Evolutionary conservation across 2,888 invertebrate species (phyloP).

Genomic region (Pollenia griseotomentosa): DNA sequence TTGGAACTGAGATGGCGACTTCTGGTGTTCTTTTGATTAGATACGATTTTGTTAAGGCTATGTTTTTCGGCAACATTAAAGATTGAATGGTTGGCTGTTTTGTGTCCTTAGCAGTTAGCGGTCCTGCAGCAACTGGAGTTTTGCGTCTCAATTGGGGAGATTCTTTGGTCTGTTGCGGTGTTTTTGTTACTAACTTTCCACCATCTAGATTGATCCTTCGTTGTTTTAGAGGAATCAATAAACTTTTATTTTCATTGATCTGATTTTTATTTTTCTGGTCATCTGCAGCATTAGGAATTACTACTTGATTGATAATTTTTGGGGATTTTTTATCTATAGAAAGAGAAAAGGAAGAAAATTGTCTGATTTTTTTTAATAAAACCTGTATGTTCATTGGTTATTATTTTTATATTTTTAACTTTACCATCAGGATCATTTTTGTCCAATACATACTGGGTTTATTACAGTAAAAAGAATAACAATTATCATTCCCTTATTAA

Average conservation of each 20-base stretch:
- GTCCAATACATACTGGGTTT: too few species aligned
- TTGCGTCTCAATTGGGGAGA: slow-evolving; percentile 65
- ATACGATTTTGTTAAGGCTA: not conserved
- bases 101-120: slow-evolving; percentile 2
- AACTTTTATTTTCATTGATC: slow-evolving; percentile 21
- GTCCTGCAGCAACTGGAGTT: slow-evolving; percentile 34
- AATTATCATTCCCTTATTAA: too few species aligned
- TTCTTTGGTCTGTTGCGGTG: not conserved
- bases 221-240: slow-evolving; percentile 66
- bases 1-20: not conserved
- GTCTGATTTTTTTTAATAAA: too few species aligned
- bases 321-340: slow-evolving; percentile 35
- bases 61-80: slow-evolving; percentile 65
- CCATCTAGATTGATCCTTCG: slow-evolving; percentile 31
- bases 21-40: not conserved
- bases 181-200: slow-evolving; percentile 10
- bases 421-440: too few species aligned
- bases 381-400: too few species aligned
- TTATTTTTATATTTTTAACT: too few species aligned
- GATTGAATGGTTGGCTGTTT: slow-evolving; percentile 63
- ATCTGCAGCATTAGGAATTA: slow-evolving; percentile 35
- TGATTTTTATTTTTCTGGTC: not conserved
- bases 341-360: too few species aligned
- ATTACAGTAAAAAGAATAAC: too few species aligned
- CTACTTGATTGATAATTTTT: slow-evolving; percentile 57